These are phyloP conservation scores for Cichlasoma orientale DNA, from an alignment of 2,797 vertebrate species.

Conservation along the genomic window DNA sequence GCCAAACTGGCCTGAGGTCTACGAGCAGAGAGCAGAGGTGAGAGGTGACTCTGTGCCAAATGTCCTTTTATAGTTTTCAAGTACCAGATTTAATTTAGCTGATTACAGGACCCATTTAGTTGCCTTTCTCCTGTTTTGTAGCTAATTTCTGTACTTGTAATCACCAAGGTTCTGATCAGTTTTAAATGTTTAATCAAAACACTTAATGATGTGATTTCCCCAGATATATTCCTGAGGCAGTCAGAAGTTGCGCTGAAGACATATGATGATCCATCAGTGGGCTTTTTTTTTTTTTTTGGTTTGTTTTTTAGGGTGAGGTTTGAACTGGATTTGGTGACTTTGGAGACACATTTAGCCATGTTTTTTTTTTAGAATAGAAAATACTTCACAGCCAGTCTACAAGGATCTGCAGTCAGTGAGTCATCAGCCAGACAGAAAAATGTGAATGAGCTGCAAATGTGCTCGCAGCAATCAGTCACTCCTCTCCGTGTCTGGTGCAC, in stretches of 20 bases:
- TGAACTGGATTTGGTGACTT: background rate
- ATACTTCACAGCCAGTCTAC: background rate
- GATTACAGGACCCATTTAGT: background rate
- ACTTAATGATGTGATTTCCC: background rate
- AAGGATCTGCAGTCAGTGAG: constrained; percentile 2
- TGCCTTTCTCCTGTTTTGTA: background rate
- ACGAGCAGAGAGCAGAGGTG: constrained; percentile 96
- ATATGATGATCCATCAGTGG: background rate
- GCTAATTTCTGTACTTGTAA: background rate
- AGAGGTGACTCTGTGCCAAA: constrained; percentile 27
- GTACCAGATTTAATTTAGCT: background rate
- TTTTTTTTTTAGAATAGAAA: background rate
- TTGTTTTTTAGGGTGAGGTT: background rate
- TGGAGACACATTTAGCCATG: background rate
- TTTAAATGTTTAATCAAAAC: background rate
- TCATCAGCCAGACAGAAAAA: background rate
- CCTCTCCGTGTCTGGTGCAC: background rate
- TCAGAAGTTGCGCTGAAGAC: background rate
- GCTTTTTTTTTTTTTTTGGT: too few relatives aligned
- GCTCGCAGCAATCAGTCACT: background rate
- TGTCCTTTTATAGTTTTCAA: background rate
- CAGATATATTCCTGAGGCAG: background rate
- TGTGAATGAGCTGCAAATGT: background rate
- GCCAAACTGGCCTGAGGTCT: constrained; percentile 92
- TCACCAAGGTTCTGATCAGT: too few relatives aligned